Evolutionary conservation across 2,888 invertebrate genomes (phyloP), one percentile per base, ranked within the genome.

Genomic region (Opisthograptis luteolata): DNA sequence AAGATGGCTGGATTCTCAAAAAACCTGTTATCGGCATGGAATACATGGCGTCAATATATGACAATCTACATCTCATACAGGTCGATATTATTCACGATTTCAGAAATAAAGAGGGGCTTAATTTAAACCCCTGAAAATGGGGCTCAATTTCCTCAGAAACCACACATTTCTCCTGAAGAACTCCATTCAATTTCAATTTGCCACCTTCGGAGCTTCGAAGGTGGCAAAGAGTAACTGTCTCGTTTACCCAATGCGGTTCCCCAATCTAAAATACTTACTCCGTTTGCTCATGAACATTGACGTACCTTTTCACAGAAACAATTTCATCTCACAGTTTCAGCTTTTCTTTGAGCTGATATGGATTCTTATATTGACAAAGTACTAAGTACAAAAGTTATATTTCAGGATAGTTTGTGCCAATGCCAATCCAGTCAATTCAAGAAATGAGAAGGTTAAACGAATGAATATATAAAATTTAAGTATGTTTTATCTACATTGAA

Each of bases 151-250:
- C 24, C 31, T 4, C 27, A 31, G 40, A 41, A 50, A 47, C 43
- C 68, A 61, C 61, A 69, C 70, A 68, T 74, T 75, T 64, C 62
- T 55, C 63, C 51, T 60, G 42, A 61, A 68, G 69, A 69, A 69
- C 56, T 66, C 72, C 75, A 79, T 83, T 82, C 79, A 80, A 80
- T 84, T 83, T 79, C 79, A 79, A 81, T 82, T 70, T 85, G 82
- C 76, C 73, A 63, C 65, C 50, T n/a, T 62, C 55, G 68, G 61
- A 68, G 70, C 63, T 52, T 65, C 44, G 58, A 58, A 68, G 69
- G 69, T 64, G 73, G 73, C 68, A 72, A 73, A 73, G 76, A 72
- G 73, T 80, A 76, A 79, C 70, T 60, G 68, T 66, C 70, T 70
- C 75, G 66, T 76, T 76, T 67, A 65, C 70, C 67, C 66, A 57